Percentiles rank a stretch among this genome's conserved stretches.
These are phyloP conservation scores for Mesoclemmys tuberculata DNA, from an alignment of 2,113 vertebrate genomes.

Conservation along the genomic window DNA sequence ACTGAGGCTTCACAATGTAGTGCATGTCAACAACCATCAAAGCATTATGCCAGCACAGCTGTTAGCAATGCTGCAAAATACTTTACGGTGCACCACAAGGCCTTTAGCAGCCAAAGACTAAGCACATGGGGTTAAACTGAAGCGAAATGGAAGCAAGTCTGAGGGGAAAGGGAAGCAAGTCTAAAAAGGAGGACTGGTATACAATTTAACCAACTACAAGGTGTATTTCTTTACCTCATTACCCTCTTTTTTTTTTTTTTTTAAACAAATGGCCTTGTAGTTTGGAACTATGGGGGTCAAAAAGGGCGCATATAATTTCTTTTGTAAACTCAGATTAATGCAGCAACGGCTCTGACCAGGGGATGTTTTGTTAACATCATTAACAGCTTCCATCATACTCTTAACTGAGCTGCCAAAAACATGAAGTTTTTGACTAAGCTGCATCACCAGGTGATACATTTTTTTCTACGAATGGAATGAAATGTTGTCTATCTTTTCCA, in stretches of 20 bases:
- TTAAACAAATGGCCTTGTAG: neutral
- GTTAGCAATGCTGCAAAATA: neutral
- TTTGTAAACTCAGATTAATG: conserved; percentile 46
- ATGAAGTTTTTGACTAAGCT: conserved; percentile 21
- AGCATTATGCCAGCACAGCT: neutral
- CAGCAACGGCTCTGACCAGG: conserved; percentile 19
- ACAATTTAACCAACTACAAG: neutral
- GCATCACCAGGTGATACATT: conserved; percentile 51
- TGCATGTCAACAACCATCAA: accelerated
- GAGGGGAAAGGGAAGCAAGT: neutral
- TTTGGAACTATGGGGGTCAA: neutral
- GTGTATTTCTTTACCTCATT: neutral
- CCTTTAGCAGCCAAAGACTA: neutral
- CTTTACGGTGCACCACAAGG: neutral
- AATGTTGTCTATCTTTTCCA: conserved; percentile 50
- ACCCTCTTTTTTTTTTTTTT: neutral
- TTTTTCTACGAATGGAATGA: conserved; percentile 57
- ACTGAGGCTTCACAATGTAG: neutral
- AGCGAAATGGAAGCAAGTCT: neutral
- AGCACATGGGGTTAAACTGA: neutral
- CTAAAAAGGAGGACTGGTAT: neutral
- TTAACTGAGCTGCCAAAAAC: conserved; percentile 5
- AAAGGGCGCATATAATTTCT: neutral
- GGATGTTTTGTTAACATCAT: conserved; percentile 50
- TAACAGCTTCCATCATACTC: conserved; percentile 22